These are phyloP conservation scores for Meandrusa payeni DNA, from an alignment of 2,888 invertebrate species.

Conservation along the genomic window DNA sequence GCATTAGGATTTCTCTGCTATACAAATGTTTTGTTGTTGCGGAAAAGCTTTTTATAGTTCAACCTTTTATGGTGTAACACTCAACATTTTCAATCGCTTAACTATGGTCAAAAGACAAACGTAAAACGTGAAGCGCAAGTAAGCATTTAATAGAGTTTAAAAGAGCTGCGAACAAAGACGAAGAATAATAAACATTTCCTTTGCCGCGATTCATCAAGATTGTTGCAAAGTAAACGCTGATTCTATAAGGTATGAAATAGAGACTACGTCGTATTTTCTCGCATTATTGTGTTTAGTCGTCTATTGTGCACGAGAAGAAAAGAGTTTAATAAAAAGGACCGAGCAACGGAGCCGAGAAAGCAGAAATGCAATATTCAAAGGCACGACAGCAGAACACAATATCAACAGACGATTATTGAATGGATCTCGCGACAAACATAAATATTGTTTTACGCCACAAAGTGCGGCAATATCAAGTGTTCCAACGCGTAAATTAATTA, in stretches of 20 bases:
- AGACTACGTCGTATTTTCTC: slow-evolving; percentile 26
- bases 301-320: slow-evolving; percentile 44
- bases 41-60: too few relatives aligned
- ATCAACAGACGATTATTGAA: slow-evolving; percentile 32
- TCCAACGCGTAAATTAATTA: too few relatives aligned
- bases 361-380: slow-evolving; percentile 44
- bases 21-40: too few relatives aligned
- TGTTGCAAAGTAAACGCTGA: slow-evolving; percentile 18
- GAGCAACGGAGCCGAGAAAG: slow-evolving; percentile 39
- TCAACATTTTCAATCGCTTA: background rate
- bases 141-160: slow-evolving; percentile 14
- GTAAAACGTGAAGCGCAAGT: slow-evolving; percentile 3
- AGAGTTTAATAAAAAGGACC: slow-evolving; percentile 52
- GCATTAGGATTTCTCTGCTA: too few relatives aligned
- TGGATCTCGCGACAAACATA: too few relatives aligned
- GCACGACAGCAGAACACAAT: slow-evolving; percentile 18
- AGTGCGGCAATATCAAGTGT: too few relatives aligned
- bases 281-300: slow-evolving; percentile 35
- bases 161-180: slow-evolving; percentile 4
- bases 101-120: slow-evolving; percentile 11
- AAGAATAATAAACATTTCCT: slow-evolving; percentile 9
- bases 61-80: too few relatives aligned
- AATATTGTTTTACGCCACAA: too few relatives aligned
- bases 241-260: slow-evolving; percentile 23
- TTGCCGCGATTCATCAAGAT: slow-evolving; percentile 18